Percentiles rank a stretch among this genome's conserved stretches.
phyloP scores from a whole-genome alignment of 2,888 invertebrate species.

The Drosophila affinis region DNA sequence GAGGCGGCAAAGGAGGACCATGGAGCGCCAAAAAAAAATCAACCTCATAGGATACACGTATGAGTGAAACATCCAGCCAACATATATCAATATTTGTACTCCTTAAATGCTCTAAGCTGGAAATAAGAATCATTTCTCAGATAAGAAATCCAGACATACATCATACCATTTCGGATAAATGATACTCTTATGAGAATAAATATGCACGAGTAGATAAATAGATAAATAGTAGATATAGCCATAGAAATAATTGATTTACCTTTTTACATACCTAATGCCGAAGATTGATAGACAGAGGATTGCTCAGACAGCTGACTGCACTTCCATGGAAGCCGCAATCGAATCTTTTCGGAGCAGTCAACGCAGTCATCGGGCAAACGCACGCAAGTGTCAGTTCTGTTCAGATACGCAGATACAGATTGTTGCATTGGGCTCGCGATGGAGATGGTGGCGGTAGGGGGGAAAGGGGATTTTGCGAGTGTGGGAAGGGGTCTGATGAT shows the following conservation, averaged over 20 bases:
- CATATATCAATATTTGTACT: too few relatives aligned
- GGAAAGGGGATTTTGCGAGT: background rate
- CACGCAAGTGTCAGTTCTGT: conserved; percentile 41
- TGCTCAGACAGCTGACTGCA: conserved; percentile 41
- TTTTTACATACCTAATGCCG: background rate
- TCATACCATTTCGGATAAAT: background rate
- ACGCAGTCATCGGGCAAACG: conserved; percentile 31
- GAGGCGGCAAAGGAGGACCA: too few relatives aligned
- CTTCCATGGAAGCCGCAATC: conserved; percentile 33
- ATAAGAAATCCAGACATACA: too few relatives aligned
- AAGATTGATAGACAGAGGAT: conserved; percentile 40
- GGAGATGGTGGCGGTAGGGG: too few relatives aligned
- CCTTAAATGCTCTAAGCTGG: background rate
- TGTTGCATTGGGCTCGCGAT: background rate
- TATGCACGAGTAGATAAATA: too few relatives aligned
- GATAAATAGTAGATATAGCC: too few relatives aligned
- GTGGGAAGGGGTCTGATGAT: background rate
- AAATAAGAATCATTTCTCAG: too few relatives aligned
- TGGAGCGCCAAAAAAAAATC: too few relatives aligned
- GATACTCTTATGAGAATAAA: background rate
- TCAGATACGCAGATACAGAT: background rate
- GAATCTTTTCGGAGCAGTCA: conserved; percentile 20
- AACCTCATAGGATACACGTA: too few relatives aligned
- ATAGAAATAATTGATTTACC: too few relatives aligned
- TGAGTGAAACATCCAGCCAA: too few relatives aligned